Conservation (phyloP, 2,888 invertebrate species). For the Anarsia innoxiella region DNA sequence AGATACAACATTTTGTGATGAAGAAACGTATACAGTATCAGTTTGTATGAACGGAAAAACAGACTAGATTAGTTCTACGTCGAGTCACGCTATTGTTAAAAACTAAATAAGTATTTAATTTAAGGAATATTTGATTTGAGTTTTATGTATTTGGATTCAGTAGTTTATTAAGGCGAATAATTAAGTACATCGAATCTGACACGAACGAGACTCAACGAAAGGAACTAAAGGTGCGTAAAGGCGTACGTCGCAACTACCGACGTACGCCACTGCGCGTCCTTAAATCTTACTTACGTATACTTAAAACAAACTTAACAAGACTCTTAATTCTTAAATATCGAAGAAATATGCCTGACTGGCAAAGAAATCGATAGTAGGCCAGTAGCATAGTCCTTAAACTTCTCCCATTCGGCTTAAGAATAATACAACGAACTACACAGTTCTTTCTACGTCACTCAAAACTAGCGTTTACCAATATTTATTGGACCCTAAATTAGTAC, state of each 20-base stretch:
- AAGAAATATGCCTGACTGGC: no score
- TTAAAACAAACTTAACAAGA: slow-evolving; percentile 29
- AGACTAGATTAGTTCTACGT: slow-evolving; percentile 72
- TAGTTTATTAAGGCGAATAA: no score
- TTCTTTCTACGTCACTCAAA: slow-evolving; percentile 37
- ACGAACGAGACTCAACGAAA: slow-evolving; percentile 51
- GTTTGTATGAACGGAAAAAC: slow-evolving; percentile 26
- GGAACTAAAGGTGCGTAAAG: slow-evolving; percentile 57
- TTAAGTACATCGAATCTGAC: slow-evolving; percentile 10
- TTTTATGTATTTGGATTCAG: no score
- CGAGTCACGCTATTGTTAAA: slow-evolving; percentile 38
- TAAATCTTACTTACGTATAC: slow-evolving; percentile 31
- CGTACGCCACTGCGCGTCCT: slow-evolving; percentile 48
- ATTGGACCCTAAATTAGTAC: slow-evolving; percentile 58
- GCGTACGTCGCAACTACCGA: slow-evolving; percentile 43
- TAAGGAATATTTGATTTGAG: no score
- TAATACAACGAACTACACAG: slow-evolving; percentile 1
- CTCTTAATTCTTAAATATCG: slow-evolving; percentile 17
- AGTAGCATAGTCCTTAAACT: no score
- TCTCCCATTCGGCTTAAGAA: no score
- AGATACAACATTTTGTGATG: slow-evolving; percentile 7
- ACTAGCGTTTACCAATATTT: slow-evolving; percentile 25
- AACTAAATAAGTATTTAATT: background rate
- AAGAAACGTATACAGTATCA: background rate
- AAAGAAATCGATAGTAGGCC: no score